phyloP scores from a whole-genome alignment of 2,888 invertebrate species.

The Cantharis rufa region DNA sequence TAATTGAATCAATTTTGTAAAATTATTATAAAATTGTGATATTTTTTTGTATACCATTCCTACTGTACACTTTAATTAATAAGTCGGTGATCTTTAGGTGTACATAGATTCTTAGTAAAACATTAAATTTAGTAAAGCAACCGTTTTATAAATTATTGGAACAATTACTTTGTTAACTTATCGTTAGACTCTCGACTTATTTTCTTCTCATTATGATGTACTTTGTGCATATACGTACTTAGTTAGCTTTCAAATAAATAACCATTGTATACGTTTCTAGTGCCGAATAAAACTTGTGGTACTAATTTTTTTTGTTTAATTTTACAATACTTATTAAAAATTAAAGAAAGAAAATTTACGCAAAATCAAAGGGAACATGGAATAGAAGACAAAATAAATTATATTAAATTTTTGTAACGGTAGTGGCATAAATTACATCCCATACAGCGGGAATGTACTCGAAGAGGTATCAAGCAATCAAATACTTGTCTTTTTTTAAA shows the following conservation, averaged over 20 bases:
- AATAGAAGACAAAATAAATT: too few relatives aligned
- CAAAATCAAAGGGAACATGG: too few relatives aligned
- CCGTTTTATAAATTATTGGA: neutral
- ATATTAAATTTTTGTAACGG: too few relatives aligned
- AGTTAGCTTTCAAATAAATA: neutral
- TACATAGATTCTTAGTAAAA: neutral
- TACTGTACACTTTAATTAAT: neutral
- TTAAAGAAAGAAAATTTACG: too few relatives aligned
- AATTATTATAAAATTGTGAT: neutral
- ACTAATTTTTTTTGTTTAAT: constrained; percentile 25
- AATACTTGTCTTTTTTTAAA: too few relatives aligned
- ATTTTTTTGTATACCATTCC: neutral
- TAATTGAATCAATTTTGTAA: neutral
- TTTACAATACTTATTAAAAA: neutral
- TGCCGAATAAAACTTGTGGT: constrained; percentile 38
- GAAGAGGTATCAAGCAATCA: too few relatives aligned
- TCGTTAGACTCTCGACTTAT: neutral
- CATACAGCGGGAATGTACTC: too few relatives aligned
- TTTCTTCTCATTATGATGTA: neutral
- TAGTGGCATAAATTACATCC: too few relatives aligned
- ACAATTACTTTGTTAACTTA: neutral
- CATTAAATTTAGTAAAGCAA: neutral
- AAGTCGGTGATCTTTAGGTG: neutral
- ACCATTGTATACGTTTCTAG: constrained; percentile 35
- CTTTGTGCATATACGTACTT: neutral